These are phyloP conservation scores for Lucilia cuprina DNA, from an alignment of 1,140 invertebrate genomes.

Conservation along the genomic window DNA sequence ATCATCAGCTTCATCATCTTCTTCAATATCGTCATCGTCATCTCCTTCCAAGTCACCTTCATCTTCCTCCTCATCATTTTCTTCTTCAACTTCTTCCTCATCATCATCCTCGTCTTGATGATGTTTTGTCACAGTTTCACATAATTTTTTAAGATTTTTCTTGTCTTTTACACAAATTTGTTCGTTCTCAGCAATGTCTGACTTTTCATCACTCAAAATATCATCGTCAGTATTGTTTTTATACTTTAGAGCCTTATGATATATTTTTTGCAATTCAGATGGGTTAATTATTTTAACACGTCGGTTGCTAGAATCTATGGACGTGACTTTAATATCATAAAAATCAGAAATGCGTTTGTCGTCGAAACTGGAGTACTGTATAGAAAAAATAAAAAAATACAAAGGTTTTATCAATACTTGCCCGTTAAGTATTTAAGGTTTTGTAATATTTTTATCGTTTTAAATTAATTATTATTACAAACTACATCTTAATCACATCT, in stretches of 20 bases:
- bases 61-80: conserved; percentile 38
- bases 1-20: conserved; percentile 38
- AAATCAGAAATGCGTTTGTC: conserved; percentile 54
- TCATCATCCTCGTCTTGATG: conserved; percentile 37
- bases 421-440: too few relatives aligned
- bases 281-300: conserved; percentile 51
- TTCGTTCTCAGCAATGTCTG: conserved; percentile 4
- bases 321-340: conserved; percentile 52
- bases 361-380: conserved; percentile 60
- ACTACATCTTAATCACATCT: too few relatives aligned
- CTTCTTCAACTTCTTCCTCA: conserved; percentile 35
- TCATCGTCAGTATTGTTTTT: conserved; percentile 40
- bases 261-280: conserved; percentile 45
- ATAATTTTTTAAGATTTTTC: conserved; percentile 34
- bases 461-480: too few relatives aligned
- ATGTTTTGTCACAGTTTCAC: conserved; percentile 32
- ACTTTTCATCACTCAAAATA: conserved; percentile 26
- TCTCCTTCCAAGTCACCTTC: conserved; percentile 31
- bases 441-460: too few relatives aligned
- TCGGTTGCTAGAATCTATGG: conserved; percentile 54
- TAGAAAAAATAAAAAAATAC: background rate
- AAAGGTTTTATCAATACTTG: too few relatives aligned
- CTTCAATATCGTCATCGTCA: conserved; percentile 30
- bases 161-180: conserved; percentile 20
- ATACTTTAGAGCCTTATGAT: conserved; percentile 40